A percentile compares a stretch with the other conserved stretches of the same genome.
Evolutionary conservation across 2,797 vertebrate species (phyloP).

Genomic region (Ctenochaetus hawaiiensis): DNA sequence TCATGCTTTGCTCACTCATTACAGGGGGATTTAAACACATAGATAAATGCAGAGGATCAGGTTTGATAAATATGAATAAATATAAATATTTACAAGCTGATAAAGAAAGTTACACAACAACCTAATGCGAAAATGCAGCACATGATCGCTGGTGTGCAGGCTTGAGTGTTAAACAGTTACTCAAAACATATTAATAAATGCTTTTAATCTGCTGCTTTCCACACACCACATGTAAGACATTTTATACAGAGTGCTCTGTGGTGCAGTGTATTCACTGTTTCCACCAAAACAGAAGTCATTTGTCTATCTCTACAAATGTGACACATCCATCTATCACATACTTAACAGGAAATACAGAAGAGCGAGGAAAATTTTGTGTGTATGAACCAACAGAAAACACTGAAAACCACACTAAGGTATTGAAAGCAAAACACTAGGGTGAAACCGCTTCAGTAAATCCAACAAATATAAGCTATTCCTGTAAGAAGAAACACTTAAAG

Average conservation of each 20-base stretch:
- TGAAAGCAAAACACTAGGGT: constrained; percentile 32
- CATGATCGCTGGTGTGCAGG: neutral
- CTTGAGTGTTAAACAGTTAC: constrained; percentile 10
- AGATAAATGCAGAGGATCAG: constrained; percentile 4
- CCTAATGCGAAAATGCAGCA: neutral
- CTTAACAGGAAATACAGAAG: constrained; percentile 56
- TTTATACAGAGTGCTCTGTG: constrained; percentile 25
- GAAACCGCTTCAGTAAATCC: constrained; percentile 33
- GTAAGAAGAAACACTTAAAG: constrained; percentile 29
- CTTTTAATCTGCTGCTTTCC: constrained; percentile 1
- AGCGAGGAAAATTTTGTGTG: constrained; percentile 1
- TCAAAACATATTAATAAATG: constrained; percentile 11
- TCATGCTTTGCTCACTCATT: constrained; percentile 33
- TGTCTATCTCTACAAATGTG: constrained; percentile 44
- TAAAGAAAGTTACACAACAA: constrained; percentile 4
- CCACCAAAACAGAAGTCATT: constrained; percentile 40
- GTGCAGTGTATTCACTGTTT: constrained; percentile 3
- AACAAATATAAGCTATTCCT: constrained; percentile 33
- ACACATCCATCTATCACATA: constrained; percentile 43
- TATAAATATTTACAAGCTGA: neutral
- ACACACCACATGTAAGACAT: constrained; percentile 5
- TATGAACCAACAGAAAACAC: constrained; percentile 39
- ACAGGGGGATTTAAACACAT: constrained; percentile 23
- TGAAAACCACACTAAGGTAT: neutral
- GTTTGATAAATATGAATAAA: constrained; percentile 40